These are phyloP conservation scores for Cephalopterus ornatus DNA, from an alignment of 2,113 vertebrate genomes.

Conservation along the genomic window DNA sequence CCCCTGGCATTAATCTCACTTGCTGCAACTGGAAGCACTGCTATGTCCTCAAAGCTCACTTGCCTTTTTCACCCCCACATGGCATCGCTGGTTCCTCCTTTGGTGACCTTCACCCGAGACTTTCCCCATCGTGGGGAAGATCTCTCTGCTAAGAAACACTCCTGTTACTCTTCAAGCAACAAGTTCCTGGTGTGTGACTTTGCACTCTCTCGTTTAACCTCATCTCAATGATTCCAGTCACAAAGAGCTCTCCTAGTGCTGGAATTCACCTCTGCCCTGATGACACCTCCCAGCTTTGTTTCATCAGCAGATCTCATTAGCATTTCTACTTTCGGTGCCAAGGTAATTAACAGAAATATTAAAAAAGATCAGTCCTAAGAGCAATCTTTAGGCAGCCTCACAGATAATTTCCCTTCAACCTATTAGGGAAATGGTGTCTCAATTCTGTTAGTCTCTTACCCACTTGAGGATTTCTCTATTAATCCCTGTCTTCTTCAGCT, in stretches of 20 bases:
- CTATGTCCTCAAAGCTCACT: neutral
- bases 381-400: neutral
- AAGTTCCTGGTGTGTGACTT: neutral
- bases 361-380: constrained; percentile 3
- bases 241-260: neutral
- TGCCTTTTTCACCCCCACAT: neutral
- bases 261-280: neutral
- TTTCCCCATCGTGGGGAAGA: neutral
- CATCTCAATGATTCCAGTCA: neutral
- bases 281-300: neutral
- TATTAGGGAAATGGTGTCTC: neutral
- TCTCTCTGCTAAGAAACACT: neutral
- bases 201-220: neutral
- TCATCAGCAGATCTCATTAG: constrained; percentile 8
- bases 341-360: constrained; percentile 45
- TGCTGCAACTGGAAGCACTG: neutral
- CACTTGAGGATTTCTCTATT: neutral
- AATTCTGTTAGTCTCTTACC: neutral
- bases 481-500: neutral
- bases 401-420: neutral
- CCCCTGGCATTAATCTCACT: neutral
- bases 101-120: neutral
- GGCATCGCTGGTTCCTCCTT: neutral
- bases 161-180: neutral
- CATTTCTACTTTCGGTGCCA: neutral